Percentiles rank a stretch among this genome's conserved stretches.
phyloP scores from a whole-genome alignment of 2,797 vertebrate genomes.

The Sebastes cheni region DNA sequence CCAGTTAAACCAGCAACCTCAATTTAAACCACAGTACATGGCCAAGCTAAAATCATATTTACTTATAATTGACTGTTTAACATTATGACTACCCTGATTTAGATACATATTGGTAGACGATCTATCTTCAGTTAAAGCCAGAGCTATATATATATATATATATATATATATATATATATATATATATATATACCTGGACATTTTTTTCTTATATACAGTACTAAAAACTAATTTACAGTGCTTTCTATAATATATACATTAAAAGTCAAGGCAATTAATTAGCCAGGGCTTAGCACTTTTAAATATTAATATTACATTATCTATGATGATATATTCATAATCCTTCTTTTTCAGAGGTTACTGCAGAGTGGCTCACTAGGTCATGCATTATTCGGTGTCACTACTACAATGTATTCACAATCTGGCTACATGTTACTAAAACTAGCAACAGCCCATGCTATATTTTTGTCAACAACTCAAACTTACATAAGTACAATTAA shows the following conservation, averaged over 20 bases:
- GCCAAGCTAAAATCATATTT: neutral
- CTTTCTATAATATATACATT: neutral
- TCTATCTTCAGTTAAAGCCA: neutral
- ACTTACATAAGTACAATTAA: neutral
- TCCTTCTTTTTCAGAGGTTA: neutral
- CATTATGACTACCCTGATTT: neutral
- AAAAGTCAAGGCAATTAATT: neutral
- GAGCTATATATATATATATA: neutral
- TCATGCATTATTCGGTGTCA: neutral
- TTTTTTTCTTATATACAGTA: neutral
- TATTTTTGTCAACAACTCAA: neutral
- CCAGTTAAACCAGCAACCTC: neutral
- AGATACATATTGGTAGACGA: neutral
- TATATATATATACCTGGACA: neutral
- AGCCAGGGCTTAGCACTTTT: neutral
- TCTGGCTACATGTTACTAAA: neutral
- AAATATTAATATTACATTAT: neutral
- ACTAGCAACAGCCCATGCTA: neutral
- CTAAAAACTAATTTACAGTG: neutral
- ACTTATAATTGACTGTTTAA: neutral
- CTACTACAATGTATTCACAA: neutral
- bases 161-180: no score
- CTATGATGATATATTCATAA: neutral
- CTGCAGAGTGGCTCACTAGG: neutral
- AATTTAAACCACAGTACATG: neutral